These are phyloP conservation scores for Bombus ignitus DNA, from an alignment of 1,140 invertebrate genomes.

Conservation along the genomic window DNA sequence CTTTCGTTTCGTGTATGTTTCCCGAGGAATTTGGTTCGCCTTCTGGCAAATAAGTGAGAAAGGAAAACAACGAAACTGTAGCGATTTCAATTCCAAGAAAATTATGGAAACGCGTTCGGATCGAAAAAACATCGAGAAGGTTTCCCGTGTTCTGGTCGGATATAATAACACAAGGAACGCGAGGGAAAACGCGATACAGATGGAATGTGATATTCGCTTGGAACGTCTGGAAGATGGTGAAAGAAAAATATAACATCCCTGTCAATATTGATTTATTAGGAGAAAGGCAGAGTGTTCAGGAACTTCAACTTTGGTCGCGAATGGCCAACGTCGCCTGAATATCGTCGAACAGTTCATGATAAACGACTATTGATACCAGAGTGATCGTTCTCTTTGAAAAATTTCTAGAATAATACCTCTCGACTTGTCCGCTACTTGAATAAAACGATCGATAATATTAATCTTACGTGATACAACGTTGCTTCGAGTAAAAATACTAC, in stretches of 20 bases:
- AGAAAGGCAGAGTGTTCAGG: slow-evolving; percentile 6
- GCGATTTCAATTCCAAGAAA: background rate
- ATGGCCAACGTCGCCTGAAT: slow-evolving; percentile 19
- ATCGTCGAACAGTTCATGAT: slow-evolving; percentile 36
- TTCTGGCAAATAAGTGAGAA: too few species aligned
- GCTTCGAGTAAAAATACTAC: background rate
- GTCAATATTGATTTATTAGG: slow-evolving; percentile 54
- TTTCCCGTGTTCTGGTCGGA: background rate
- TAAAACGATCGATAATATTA: background rate
- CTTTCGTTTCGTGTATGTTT: background rate
- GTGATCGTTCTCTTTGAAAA: slow-evolving; percentile 14
- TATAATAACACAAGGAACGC: background rate
- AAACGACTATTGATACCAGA: slow-evolving; percentile 23
- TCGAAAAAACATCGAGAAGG: background rate
- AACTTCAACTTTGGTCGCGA: slow-evolving; percentile 37
- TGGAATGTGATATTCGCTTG: slow-evolving; percentile 1
- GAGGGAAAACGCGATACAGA: background rate
- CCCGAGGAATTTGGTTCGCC: background rate
- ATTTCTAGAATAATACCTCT: background rate
- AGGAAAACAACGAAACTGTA: too few species aligned
- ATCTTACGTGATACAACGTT: background rate
- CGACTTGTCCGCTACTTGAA: background rate
- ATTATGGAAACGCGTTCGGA: background rate
- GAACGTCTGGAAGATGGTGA: background rate
- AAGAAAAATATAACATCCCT: slow-evolving; percentile 26